These are phyloP conservation scores for Pipistrellus pipistrellus DNA, from an alignment of 2,797 vertebrate genomes.

Conservation along the genomic window DNA sequence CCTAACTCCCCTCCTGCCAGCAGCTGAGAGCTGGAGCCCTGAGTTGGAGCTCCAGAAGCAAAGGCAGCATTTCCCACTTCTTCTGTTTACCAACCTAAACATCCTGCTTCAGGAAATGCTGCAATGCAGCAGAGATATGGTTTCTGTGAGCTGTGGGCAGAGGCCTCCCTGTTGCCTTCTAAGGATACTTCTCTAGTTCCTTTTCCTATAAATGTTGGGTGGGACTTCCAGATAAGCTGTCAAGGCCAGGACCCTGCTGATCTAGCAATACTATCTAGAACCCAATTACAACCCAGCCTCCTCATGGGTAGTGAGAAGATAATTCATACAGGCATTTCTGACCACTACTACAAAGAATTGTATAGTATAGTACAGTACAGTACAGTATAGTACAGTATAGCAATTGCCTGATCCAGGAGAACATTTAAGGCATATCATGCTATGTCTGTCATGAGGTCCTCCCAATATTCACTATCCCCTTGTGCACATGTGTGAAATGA, in stretches of 20 bases:
- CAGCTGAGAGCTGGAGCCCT: neutral
- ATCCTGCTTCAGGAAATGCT: neutral
- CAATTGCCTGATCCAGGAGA: neutral
- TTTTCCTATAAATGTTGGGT: neutral
- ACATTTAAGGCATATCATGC: slow-evolving; percentile 39
- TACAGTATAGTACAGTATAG: no score
- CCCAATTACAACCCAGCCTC: neutral
- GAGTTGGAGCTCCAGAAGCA: neutral
- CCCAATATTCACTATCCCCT: slow-evolving; percentile 12
- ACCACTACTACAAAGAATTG: neutral
- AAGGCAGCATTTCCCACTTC: neutral
- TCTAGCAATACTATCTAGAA: neutral
- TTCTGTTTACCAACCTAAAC: neutral
- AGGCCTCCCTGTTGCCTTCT: neutral
- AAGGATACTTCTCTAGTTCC: neutral
- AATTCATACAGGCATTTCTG: neutral
- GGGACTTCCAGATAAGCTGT: neutral
- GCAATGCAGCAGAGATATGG: neutral
- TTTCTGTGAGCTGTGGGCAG: neutral
- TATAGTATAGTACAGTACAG: neutral
- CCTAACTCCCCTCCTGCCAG: neutral
- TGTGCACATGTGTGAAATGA: slow-evolving; percentile 60
- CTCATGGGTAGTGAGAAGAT: neutral
- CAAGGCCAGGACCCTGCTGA: neutral
- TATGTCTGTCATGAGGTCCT: slow-evolving; percentile 42